phyloP scores from a whole-genome alignment of 1,140 invertebrate species.

The Ephestia elutella region DNA sequence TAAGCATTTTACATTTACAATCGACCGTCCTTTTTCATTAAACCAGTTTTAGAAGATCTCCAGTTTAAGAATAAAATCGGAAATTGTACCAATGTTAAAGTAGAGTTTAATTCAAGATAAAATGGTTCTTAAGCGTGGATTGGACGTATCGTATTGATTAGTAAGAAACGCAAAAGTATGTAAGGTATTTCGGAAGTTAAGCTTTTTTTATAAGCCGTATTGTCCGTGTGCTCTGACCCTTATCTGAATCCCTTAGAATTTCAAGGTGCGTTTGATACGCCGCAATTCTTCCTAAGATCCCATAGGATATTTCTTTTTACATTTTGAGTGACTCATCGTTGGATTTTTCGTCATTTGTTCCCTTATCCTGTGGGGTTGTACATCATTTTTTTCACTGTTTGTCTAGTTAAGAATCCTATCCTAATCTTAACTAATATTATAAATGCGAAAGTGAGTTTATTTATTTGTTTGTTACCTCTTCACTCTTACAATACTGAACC shows the following conservation, averaged over 20 bases:
- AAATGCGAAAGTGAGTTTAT: too few species aligned
- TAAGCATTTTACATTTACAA: constrained; percentile 46
- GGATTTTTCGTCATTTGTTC: neutral
- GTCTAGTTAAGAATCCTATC: too few species aligned
- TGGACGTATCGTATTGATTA: constrained; percentile 46
- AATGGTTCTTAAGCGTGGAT: constrained; percentile 33
- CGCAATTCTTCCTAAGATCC: constrained; percentile 21
- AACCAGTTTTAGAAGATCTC: constrained; percentile 26
- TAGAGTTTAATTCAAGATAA: constrained; percentile 13
- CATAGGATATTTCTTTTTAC: neutral
- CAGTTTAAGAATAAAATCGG: neutral
- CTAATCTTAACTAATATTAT: too few species aligned
- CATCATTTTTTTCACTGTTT: too few species aligned
- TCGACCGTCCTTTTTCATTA: constrained; percentile 28
- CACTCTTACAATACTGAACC: too few species aligned
- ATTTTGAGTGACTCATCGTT: constrained; percentile 2
- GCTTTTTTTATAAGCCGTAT: constrained; percentile 10
- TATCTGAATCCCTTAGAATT: constrained; percentile 3
- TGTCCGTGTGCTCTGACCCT: constrained; percentile 7
- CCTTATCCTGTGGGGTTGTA: neutral
- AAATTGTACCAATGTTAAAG: neutral
- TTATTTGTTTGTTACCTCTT: too few species aligned
- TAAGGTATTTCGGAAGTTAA: constrained; percentile 41
- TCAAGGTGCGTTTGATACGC: constrained; percentile 1
- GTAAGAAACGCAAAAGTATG: constrained; percentile 40